phyloP scores from a whole-genome alignment of 2,113 vertebrate genomes.

The Emydocephalus ijimae region DNA sequence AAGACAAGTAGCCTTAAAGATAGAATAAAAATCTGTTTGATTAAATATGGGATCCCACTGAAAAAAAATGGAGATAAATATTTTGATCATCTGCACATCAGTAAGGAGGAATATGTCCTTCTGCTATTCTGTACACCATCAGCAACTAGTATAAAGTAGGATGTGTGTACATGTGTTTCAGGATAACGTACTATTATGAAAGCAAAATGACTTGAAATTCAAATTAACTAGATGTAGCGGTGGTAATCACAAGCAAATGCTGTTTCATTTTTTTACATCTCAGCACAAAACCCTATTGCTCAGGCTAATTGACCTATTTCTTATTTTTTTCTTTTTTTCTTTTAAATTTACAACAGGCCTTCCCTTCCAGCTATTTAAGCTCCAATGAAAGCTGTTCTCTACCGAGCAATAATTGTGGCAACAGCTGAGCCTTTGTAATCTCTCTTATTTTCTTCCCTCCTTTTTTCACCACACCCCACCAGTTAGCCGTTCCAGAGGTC shows the following conservation, averaged over 20 bases:
- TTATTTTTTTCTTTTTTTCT: conserved; percentile 4
- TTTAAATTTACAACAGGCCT: conserved; percentile 16
- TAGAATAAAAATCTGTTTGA: neutral
- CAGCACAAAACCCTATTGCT: neutral
- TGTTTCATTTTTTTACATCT: neutral
- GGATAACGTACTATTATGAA: neutral
- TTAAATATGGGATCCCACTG: neutral
- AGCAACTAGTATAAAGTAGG: neutral
- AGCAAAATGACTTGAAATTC: neutral
- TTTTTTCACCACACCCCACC: neutral
- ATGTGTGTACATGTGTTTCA: neutral
- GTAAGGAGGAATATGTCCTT: neutral
- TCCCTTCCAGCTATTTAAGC: neutral
- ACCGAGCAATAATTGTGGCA: conserved; percentile 12
- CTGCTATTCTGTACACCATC: neutral
- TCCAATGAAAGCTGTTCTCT: neutral
- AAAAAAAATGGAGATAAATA: neutral
- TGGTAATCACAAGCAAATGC: neutral
- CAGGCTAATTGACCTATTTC: conserved; percentile 31
- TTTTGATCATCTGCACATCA: neutral
- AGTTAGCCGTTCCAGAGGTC: conserved; percentile 29
- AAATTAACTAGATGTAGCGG: neutral
- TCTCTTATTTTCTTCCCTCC: neutral
- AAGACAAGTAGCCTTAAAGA: neutral
- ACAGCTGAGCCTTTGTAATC: neutral